Evolutionary conservation across 2,888 invertebrate genomes (phyloP).

Genomic region (Oegoconia quadripuncta): DNA sequence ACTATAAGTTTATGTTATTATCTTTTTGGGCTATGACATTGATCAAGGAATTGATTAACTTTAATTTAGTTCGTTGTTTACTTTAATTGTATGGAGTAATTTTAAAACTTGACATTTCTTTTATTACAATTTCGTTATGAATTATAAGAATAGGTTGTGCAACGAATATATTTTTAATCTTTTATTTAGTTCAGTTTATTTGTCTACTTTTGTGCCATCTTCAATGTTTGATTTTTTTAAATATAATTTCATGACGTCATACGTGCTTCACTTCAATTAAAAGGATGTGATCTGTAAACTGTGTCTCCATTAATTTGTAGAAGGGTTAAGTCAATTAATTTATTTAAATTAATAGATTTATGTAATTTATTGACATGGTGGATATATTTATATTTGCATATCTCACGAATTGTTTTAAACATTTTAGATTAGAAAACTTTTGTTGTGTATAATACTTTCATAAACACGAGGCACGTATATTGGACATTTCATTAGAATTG

Average conservation of each 20-base stretch:
- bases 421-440: no score
- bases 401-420: neutral
- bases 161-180: conserved; percentile 36
- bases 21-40: conserved; percentile 31
- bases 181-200: conserved; percentile 25
- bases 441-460: conserved; percentile 1
- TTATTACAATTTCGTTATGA: conserved; percentile 2
- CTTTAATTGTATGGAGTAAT: conserved; percentile 2
- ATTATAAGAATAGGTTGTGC: conserved; percentile 49
- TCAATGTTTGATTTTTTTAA: no score
- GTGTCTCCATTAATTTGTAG: conserved; percentile 20
- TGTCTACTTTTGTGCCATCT: conserved; percentile 36
- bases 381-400: conserved; percentile 5
- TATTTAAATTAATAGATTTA: conserved; percentile 28
- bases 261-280: conserved; percentile 14
- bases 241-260: no score
- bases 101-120: conserved; percentile 2
- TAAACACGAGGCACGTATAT: conserved; percentile 25
- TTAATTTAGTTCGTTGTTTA: conserved; percentile 11
- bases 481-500: conserved; percentile 35
- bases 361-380: conserved; percentile 17
- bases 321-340: conserved; percentile 42
- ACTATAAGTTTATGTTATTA: conserved; percentile 15
- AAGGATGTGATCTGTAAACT: neutral
- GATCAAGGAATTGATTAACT: conserved; percentile 20